phyloP scores from a whole-genome alignment of 1,140 invertebrate genomes.

The Eriosoma lanigerum region DNA sequence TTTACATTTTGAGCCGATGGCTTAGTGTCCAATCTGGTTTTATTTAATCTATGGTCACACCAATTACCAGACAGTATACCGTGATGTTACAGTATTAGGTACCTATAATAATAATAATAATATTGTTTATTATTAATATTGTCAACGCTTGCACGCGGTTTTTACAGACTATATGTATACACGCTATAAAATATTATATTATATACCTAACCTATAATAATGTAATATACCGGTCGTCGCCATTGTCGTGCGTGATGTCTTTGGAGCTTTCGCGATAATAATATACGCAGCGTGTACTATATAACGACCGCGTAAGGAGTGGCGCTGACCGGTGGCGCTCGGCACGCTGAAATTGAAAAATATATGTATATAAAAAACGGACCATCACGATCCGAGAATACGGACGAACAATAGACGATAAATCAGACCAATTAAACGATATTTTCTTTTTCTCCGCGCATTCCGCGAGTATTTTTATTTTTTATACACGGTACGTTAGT shows the following conservation, averaged over 20 bases:
- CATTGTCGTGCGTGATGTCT: neutral
- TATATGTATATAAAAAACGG: neutral
- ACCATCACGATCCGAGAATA: conserved; percentile 39
- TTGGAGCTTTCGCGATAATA: conserved; percentile 10
- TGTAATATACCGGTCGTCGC: conserved; percentile 11
- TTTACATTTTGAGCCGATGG: too few relatives aligned
- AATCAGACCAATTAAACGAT: conserved; percentile 49
- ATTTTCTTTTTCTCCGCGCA: conserved; percentile 35
- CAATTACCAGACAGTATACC: too few relatives aligned
- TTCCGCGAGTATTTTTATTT: neutral
- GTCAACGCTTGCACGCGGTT: too few relatives aligned
- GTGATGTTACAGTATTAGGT: too few relatives aligned
- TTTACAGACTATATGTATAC: too few relatives aligned
- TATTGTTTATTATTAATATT: too few relatives aligned
- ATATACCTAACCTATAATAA: neutral
- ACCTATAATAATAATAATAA: too few relatives aligned
- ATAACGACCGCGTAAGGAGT: neutral
- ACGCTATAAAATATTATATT: neutral
- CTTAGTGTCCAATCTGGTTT: too few relatives aligned
- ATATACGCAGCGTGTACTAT: neutral
- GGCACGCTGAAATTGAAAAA: neutral
- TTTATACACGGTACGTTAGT: too few relatives aligned
- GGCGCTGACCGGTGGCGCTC: conserved; percentile 42
- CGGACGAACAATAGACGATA: conserved; percentile 45
- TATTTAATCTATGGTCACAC: too few relatives aligned